Base-by-base conservation (phyloP, 2,888 invertebrate species). In the Malthinus seriepunctatus region DNA sequence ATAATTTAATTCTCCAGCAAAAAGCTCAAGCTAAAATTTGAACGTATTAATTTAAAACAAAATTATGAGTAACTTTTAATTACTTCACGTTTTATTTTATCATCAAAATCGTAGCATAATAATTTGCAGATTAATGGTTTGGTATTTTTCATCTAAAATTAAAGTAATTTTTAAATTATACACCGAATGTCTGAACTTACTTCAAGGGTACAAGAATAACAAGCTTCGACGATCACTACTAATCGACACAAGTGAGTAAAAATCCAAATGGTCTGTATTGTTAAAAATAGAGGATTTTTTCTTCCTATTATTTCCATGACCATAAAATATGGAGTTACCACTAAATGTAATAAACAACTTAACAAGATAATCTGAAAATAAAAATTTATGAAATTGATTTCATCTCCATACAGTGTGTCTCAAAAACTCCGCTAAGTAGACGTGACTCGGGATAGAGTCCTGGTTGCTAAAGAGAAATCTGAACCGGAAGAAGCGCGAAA, bases 301-400 rank as follows among this genome's bases (percentile, higher is more conserved):
- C 76, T 78, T 23, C 72, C 77, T 7, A 77, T 70, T 32, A 80
- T 70, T 67, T 82, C 82, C 58, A 80, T 68, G 58, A 83, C 79
- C 0, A 84, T 68, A 67, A 84, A 83, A 64, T 84, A 84, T 0
- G 83, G 80, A 0, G 84, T 84, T 46, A 84, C 82, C 11, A 84
- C 81, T 37, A 84, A 67, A 65, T 84, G 84, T 46, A 84, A 72
- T 3, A 84, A 71, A 46, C 83, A 83, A 1, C 83, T 82, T 2
- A 81, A 74, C 12, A 82, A 71, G 31, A 82, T 79, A 1, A 68
- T 64, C 68, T 68, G 45, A 11, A 64, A 60, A 6, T 10, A 44
- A 35, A 32, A 34, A 42, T 8, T 35, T 35, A 35, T 3, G 33
- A 11, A 15, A 15, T 1, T 15, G 12, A 42, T 1, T 8, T 32